phyloP scores from a whole-genome alignment of 2,888 invertebrate genomes.

The Latrodectus elegans region DNA sequence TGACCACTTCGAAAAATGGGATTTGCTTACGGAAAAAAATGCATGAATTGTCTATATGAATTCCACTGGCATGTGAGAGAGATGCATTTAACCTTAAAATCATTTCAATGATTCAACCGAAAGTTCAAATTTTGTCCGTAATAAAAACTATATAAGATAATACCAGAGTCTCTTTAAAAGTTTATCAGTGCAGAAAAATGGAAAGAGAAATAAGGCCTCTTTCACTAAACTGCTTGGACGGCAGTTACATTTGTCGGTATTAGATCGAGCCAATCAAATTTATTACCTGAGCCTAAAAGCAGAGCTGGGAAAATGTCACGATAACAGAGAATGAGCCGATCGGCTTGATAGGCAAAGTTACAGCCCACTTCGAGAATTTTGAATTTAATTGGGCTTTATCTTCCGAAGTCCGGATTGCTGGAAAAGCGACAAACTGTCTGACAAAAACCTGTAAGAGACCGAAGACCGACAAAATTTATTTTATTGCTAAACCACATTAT shows the following conservation, averaged over 20 bases:
- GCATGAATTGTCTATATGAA: too few relatives aligned
- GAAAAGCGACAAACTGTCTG: constrained; percentile 10
- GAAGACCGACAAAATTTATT: constrained; percentile 34
- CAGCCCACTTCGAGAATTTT: not conserved
- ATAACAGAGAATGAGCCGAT: constrained; percentile 12
- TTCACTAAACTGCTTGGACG: too few relatives aligned
- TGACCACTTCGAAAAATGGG: too few relatives aligned
- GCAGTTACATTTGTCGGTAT: not conserved
- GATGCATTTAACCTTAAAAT: too few relatives aligned
- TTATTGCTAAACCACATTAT: constrained; percentile 49
- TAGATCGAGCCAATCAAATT: constrained; percentile 19
- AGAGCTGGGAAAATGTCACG: constrained; percentile 20
- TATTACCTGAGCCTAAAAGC: constrained; percentile 39
- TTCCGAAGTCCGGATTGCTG: not conserved
- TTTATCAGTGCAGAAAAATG: too few relatives aligned
- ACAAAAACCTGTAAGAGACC: not conserved
- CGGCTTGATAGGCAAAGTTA: not conserved
- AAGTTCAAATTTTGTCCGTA: too few relatives aligned
- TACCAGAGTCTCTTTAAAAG: too few relatives aligned
- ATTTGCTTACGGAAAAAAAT: too few relatives aligned
- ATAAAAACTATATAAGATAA: too few relatives aligned
- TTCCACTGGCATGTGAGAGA: too few relatives aligned
- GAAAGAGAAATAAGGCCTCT: too few relatives aligned
- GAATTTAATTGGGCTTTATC: constrained; percentile 51
- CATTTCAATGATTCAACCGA: too few relatives aligned